Percentiles rank a stretch among this genome's conserved stretches.
Conservation (phyloP, 2,797 vertebrate genomes). For the Artibeus lituratus region DNA sequence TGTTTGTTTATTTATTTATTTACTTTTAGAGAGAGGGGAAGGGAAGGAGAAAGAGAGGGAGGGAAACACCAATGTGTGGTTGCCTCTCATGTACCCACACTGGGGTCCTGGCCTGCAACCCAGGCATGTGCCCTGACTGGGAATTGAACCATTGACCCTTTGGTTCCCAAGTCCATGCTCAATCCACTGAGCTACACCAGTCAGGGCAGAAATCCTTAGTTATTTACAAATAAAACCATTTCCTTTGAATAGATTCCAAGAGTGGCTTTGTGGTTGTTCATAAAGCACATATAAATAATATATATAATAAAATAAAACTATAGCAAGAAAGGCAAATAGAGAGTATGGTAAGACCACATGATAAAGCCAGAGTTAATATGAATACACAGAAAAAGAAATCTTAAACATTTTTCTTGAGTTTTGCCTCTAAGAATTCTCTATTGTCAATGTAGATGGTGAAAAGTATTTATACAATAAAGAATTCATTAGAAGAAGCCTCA, state of each 20-base stretch:
- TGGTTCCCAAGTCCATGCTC: too few relatives aligned
- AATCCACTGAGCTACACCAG: too few relatives aligned
- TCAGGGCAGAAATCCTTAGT: background rate
- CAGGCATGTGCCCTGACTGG: too few relatives aligned
- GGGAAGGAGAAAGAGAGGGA: too few relatives aligned
- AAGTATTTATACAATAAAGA: background rate
- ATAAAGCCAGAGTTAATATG: background rate
- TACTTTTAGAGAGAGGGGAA: too few relatives aligned
- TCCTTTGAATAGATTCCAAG: background rate
- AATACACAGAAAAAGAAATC: background rate
- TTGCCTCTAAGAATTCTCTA: background rate
- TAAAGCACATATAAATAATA: background rate
- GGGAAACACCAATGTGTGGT: too few relatives aligned
- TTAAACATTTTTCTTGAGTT: background rate
- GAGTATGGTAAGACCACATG: background rate
- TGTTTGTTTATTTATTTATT: too few relatives aligned
- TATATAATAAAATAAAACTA: background rate
- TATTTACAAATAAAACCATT: background rate
- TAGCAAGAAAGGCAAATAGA: background rate
- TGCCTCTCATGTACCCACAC: too few relatives aligned
- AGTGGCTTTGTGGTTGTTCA: background rate
- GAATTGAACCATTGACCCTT: too few relatives aligned
- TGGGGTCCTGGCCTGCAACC: too few relatives aligned
- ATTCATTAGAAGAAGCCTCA: background rate
- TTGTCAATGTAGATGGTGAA: background rate